Percentiles rank a stretch among this genome's conserved stretches.
Evolutionary conservation across 2,888 invertebrate species (phyloP).

Genomic region (Mystacides longicornis): DNA sequence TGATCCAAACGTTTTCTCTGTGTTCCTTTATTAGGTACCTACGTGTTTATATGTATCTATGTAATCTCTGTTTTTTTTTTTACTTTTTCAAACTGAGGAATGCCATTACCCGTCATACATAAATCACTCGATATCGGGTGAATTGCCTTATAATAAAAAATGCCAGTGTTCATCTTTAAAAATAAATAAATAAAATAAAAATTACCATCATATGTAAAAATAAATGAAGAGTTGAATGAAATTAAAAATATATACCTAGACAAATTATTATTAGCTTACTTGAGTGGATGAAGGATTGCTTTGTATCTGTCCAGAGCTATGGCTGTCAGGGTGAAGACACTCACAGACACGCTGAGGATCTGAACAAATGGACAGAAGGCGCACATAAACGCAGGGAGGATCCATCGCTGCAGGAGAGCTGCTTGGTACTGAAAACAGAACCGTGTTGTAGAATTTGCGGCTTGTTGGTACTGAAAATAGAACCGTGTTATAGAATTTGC

Average conservation of each 20-base stretch:
- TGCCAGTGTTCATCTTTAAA: background rate
- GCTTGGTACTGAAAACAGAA: slow-evolving; percentile 70
- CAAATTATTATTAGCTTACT: slow-evolving; percentile 37
- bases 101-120: no score
- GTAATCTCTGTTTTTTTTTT: no score
- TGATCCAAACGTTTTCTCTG: no score
- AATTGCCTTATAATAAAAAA: no score
- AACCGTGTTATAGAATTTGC: no score
- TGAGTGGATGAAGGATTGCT: slow-evolving; percentile 65
- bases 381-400: slow-evolving; percentile 80
- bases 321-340: slow-evolving; percentile 79
- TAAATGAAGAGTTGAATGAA: background rate
- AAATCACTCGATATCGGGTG: no score
- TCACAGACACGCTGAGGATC: slow-evolving; percentile 79
- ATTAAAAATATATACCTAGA: background rate
- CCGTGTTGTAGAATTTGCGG: no score
- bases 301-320: slow-evolving; percentile 82
- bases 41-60: no score
- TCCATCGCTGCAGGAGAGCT: slow-evolving; percentile 79
- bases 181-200: background rate
- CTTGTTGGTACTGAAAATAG: no score
- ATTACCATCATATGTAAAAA: background rate
- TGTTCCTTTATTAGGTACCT: no score
- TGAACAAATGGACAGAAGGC: slow-evolving; percentile 84
- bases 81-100: no score